phyloP scores from a whole-genome alignment of 2,888 invertebrate species.

The Sarcophaga caerulescens region DNA sequence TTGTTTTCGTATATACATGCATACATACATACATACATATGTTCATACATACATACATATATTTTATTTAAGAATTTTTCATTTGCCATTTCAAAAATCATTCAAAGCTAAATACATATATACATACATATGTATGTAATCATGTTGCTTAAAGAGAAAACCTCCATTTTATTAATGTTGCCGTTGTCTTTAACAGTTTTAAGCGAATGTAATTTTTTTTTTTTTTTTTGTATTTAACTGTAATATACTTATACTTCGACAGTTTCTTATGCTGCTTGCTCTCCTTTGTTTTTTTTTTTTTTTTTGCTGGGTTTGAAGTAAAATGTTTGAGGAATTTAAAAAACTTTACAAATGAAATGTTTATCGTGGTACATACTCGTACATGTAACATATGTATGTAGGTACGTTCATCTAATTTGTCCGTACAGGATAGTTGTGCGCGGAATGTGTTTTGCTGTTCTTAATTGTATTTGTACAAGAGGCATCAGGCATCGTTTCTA shows the following conservation, averaged over 20 bases:
- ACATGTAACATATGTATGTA: not conserved
- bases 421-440: not conserved
- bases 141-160: not conserved
- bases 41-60: not conserved
- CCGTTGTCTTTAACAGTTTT: not conserved
- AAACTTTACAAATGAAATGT: slow-evolving; percentile 44
- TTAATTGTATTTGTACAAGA: not conserved
- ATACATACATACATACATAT: not conserved
- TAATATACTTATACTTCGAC: not conserved
- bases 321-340: slow-evolving; percentile 27
- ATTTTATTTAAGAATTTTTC: not conserved
- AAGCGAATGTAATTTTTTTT: not conserved
- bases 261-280: not conserved
- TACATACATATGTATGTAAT: not conserved
- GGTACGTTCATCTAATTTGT: not conserved
- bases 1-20: not conserved
- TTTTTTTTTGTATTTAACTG: no score
- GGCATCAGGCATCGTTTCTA: slow-evolving; percentile 5
- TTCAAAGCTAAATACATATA: not conserved
- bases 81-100: not conserved
- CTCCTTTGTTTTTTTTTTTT: not conserved
- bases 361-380: not conserved
- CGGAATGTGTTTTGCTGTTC: not conserved
- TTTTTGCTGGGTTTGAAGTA: not conserved
- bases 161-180: not conserved